These are phyloP conservation scores for Tangara arthus DNA, from an alignment of 2,797 vertebrate species.

Conservation along the genomic window DNA sequence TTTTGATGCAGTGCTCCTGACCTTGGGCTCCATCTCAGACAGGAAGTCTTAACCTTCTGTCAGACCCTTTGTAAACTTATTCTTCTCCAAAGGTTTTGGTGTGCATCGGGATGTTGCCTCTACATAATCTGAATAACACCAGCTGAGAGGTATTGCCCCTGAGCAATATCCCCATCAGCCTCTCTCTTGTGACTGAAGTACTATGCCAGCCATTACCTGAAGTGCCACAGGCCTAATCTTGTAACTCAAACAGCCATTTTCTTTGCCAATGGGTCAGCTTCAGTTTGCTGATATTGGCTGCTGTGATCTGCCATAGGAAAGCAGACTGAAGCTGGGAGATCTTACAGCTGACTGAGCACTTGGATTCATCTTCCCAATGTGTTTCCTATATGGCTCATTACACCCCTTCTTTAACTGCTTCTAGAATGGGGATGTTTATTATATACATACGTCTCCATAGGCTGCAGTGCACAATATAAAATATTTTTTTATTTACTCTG, in stretches of 20 bases:
- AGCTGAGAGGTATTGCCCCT: not conserved
- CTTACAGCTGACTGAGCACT: not conserved
- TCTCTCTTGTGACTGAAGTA: not conserved
- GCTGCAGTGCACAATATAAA: not conserved
- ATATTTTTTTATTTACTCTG: not conserved
- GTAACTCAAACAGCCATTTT: not conserved
- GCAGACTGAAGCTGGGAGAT: not conserved
- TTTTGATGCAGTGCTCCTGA: not conserved
- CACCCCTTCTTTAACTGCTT: not conserved
- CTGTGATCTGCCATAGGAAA: not conserved
- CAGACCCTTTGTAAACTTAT: not conserved
- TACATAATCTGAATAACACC: not conserved
- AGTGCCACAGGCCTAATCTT: not conserved
- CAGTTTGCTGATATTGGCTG: not conserved
- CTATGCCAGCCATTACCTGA: not conserved
- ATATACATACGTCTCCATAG: not conserved
- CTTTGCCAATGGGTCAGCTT: not conserved
- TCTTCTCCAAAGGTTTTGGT: not conserved
- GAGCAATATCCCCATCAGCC: not conserved
- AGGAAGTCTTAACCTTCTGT: not conserved
- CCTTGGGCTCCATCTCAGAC: not conserved
- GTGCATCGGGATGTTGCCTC: rapidly evolving
- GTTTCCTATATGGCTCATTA: not conserved
- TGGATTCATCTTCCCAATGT: not conserved
- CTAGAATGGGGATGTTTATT: not conserved